These are phyloP conservation scores for Rhegmatorhina hoffmannsi DNA, from an alignment of 2,113 vertebrate genomes.

Conservation along the genomic window DNA sequence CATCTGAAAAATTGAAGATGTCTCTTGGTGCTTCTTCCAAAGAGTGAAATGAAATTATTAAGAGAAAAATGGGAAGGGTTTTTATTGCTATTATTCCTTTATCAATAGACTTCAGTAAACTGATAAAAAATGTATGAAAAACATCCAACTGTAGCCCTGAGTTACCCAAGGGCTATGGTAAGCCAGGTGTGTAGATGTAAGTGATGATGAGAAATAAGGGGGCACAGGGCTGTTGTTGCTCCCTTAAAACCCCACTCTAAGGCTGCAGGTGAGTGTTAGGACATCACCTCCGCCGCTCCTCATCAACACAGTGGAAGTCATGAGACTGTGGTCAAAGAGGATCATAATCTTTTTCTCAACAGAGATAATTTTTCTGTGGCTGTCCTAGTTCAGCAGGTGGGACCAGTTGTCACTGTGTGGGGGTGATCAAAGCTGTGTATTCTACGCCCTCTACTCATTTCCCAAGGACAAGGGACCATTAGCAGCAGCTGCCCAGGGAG, in stretches of 20 bases:
- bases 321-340: neutral
- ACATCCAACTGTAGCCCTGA: neutral
- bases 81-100: neutral
- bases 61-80: neutral
- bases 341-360: neutral
- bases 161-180: neutral
- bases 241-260: neutral
- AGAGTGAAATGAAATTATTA: neutral
- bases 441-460: too few species aligned
- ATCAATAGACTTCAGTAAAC: neutral
- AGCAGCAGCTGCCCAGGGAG: too few species aligned
- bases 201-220: fast-evolving
- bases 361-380: neutral
- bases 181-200: neutral
- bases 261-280: neutral
- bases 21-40: neutral
- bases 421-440: too few species aligned
- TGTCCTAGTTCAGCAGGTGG: too few species aligned
- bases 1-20: neutral
- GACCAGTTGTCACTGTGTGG: too few species aligned
- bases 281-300: neutral
- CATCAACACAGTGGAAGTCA: neutral
- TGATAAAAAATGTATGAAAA: neutral
- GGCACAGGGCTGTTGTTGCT: neutral
- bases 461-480: too few species aligned